Evolutionary conservation across 1,140 invertebrate species (phyloP), one percentile per base, ranked within the genome.

Genomic region (Maniola jurtina): DNA sequence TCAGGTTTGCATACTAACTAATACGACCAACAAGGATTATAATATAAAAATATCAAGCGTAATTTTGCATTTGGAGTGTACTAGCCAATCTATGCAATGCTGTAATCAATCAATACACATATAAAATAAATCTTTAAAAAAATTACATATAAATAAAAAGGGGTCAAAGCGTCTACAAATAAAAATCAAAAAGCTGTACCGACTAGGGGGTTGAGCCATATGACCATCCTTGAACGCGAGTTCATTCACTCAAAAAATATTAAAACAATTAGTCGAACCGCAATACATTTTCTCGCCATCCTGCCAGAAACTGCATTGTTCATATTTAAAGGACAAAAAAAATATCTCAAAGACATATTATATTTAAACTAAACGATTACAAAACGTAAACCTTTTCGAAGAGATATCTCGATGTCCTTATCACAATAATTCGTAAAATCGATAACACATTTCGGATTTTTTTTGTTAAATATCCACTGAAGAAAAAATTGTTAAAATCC

Each of bases 101-200:
- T 85, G 78, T 77, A 84, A 88, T 80, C 71, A 45, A 45, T n/a
- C 42, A 45, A 79, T 88, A 88, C 78, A 88, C 79, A 89, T 83
- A 86, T 81, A 81, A 75, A 76, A 83, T 79, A 82, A 77, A 79
- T 69, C 62, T 71, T 75, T 78, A 67, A 65, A 70, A 73, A 57
- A 75, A 72, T 71, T 79, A 77, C 77, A 76, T 80, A 79, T 79
- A 84, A 79, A 78, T 77, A 75, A 76, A 72, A 70, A 77, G 64
- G 75, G 71, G 61, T 71, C 82, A 64, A 88, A 89, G 86, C 87
- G 61, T 73, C 76, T 77, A 83, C 80, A 71, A 77, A 75, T 72
- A 72, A 84, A 67, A 76, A 71, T 75, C 61, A 80, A 80, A 69
- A 87, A 87, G 86, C 84, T 69, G 66, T 70, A 73, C 71, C 70